Percentiles rank a stretch among this genome's conserved stretches.
These are phyloP conservation scores for Cistogaster globosa DNA, from an alignment of 2,888 invertebrate species.

Conservation along the genomic window DNA sequence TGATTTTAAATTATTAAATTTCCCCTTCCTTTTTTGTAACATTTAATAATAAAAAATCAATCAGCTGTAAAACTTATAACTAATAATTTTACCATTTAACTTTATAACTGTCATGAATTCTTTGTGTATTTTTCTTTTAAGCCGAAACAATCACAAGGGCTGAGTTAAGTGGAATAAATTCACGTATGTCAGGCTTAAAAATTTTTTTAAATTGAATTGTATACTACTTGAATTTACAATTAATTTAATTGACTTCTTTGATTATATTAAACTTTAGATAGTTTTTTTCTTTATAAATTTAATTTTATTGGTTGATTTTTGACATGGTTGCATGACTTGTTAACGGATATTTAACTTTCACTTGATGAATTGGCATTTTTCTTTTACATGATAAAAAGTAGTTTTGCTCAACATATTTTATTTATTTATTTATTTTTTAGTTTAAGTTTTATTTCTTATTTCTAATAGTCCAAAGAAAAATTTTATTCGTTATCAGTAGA, in stretches of 20 bases:
- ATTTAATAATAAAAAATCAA: neutral
- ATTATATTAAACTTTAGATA: neutral
- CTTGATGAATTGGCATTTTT: slow-evolving; percentile 50
- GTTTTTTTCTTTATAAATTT: slow-evolving; percentile 13
- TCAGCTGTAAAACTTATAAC: too few species aligned
- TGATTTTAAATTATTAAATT: neutral
- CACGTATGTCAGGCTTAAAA: slow-evolving; percentile 44
- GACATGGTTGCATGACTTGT: slow-evolving; percentile 50
- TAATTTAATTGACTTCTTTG: slow-evolving; percentile 31
- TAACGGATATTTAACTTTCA: slow-evolving; percentile 62
- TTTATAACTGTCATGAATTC: too few species aligned
- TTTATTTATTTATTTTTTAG: neutral
- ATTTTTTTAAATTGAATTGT: slow-evolving; percentile 12
- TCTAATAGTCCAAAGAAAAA: too few species aligned
- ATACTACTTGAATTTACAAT: slow-evolving; percentile 53
- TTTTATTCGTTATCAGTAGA: too few species aligned
- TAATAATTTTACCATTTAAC: too few species aligned
- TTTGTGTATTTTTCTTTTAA: slow-evolving; percentile 4
- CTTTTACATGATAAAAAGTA: neutral
- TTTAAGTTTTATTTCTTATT: too few species aligned
- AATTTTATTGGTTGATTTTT: slow-evolving; percentile 37
- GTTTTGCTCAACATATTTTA: neutral
- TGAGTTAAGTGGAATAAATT: neutral
- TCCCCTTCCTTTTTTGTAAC: neutral
- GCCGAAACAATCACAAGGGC: slow-evolving; percentile 34